phyloP scores from a whole-genome alignment of 1,140 invertebrate genomes.

The Neodiprion fabricii region DNA sequence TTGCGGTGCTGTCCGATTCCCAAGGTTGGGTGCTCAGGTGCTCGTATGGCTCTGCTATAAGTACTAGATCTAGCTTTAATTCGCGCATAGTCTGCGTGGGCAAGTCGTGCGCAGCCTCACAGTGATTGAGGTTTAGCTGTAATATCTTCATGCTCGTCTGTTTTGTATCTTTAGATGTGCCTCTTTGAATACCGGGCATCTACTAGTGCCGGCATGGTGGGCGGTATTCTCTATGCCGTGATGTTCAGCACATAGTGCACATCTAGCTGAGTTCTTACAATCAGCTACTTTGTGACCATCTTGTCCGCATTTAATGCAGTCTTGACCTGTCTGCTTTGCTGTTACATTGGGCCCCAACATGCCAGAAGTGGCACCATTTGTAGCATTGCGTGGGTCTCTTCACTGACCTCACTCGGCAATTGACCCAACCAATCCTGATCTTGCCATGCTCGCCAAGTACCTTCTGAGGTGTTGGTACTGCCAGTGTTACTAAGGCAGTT shows the following conservation, averaged over 20 bases:
- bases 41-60: constrained; percentile 9
- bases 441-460: too few relatives aligned
- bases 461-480: too few relatives aligned
- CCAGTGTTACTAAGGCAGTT: too few relatives aligned
- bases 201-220: too few relatives aligned
- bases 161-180: too few relatives aligned
- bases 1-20: not conserved
- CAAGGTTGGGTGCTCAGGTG: not conserved
- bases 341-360: constrained; percentile 17
- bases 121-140: not conserved
- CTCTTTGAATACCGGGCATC: too few relatives aligned
- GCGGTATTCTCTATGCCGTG: too few relatives aligned
- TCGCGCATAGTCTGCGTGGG: constrained; percentile 6
- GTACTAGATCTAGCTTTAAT: not conserved
- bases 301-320: not conserved
- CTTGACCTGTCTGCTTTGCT: not conserved
- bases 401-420: constrained; percentile 20
- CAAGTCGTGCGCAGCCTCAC: constrained; percentile 2
- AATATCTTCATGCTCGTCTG: not conserved
- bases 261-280: not conserved
- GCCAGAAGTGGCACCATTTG: constrained; percentile 24
- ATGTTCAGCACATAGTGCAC: not conserved
- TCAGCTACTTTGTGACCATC: not conserved
- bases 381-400: constrained; percentile 18
- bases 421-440: constrained; percentile 23